These are phyloP conservation scores for Leptoclinus maculatus DNA, from an alignment of 2,797 vertebrate species.

Conservation along the genomic window DNA sequence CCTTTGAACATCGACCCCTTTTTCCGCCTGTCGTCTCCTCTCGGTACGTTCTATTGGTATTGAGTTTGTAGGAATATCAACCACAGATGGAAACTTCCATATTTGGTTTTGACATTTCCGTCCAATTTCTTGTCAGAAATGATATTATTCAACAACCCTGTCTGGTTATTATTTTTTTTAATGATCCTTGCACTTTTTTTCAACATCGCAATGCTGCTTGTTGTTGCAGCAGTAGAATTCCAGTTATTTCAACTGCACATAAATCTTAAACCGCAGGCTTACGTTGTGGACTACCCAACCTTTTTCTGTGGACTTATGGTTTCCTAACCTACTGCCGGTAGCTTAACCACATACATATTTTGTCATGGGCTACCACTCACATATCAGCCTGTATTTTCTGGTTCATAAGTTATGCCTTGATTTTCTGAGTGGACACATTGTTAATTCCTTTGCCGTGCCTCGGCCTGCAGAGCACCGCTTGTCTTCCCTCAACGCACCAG, in stretches of 20 bases:
- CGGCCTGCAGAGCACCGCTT: slow-evolving; percentile 3
- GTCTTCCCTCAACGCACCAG: slow-evolving; percentile 14
- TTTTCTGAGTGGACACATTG: slow-evolving; percentile 3
- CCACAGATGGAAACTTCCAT: slow-evolving; percentile 51
- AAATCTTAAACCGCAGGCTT: not conserved
- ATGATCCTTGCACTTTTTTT: not conserved
- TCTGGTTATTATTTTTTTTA: not conserved
- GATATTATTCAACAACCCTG: not conserved
- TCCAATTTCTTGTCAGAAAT: slow-evolving; percentile 4
- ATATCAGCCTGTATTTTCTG: slow-evolving; percentile 11
- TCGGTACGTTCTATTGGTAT: slow-evolving; percentile 10
- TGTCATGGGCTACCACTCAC: slow-evolving; percentile 11
- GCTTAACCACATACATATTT: slow-evolving; percentile 21
- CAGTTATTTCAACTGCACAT: slow-evolving; percentile 3
- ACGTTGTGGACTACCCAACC: not conserved
- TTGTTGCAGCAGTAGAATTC: not conserved
- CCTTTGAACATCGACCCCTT: slow-evolving; percentile 59
- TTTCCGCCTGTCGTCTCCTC: slow-evolving; percentile 36
- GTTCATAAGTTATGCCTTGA: not conserved
- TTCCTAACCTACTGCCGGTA: slow-evolving; percentile 16
- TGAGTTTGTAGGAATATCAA: slow-evolving; percentile 47
- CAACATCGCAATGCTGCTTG: not conserved
- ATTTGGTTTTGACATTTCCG: slow-evolving; percentile 39
- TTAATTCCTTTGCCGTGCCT: not conserved
- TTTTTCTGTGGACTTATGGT: not conserved